Evolutionary conservation across 2,888 invertebrate species (phyloP).

Genomic region (Tenthredo scrophulariae): DNA sequence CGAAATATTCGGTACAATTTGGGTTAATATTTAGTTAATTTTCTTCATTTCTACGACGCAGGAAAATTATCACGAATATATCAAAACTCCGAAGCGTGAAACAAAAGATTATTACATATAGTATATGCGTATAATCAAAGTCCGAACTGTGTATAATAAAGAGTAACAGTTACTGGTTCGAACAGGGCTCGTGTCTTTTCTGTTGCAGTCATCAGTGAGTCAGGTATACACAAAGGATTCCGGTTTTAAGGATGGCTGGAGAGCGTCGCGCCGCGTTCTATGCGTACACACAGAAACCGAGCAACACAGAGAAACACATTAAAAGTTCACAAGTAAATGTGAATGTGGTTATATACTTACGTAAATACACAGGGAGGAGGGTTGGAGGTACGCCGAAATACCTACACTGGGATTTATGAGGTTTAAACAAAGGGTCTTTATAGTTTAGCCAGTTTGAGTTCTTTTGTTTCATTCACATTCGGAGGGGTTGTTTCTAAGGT

Average conservation of each 20-base stretch:
- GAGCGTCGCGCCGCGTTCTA: not conserved
- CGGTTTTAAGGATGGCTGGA: constrained; percentile 46
- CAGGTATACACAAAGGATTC: constrained; percentile 53
- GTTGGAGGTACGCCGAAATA: constrained; percentile 5
- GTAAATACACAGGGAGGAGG: not conserved
- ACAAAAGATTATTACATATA: not conserved
- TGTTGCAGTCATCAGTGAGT: constrained; percentile 42
- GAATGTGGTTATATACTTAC: not conserved
- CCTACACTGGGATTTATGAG: not conserved
- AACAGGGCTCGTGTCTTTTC: constrained; percentile 15
- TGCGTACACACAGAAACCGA: not conserved
- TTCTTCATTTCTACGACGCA: not conserved
- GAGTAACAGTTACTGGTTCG: constrained; percentile 24
- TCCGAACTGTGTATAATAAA: not conserved
- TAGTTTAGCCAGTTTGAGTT: not conserved
- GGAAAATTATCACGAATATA: not conserved
- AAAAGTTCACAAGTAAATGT: not conserved
- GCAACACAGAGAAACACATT: not conserved
- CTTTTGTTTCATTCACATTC: not conserved
- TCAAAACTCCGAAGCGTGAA: not conserved
- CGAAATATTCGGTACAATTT: not conserved
- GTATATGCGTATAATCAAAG: constrained; percentile 21
- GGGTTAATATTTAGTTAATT: not conserved
- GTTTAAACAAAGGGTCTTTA: constrained; percentile 36
- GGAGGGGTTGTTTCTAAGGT: not conserved